phyloP scores from a whole-genome alignment of 2,888 invertebrate genomes.

The Drosophila parthenogenetica region DNA sequence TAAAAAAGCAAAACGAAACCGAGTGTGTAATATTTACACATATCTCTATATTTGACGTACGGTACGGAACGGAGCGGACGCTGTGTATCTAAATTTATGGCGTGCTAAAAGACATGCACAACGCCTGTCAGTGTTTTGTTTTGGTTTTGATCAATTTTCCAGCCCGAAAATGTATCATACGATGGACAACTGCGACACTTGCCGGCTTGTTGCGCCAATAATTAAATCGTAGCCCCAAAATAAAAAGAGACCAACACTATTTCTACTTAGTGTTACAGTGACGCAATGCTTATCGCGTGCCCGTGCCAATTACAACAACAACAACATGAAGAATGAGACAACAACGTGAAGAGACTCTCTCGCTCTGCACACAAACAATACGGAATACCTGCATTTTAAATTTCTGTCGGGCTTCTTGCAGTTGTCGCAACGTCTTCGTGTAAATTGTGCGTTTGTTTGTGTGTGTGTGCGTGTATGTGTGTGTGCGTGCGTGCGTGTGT shows the following conservation, averaged over 20 bases:
- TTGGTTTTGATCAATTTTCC: conserved; percentile 38
- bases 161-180: conserved; percentile 29
- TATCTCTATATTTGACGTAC: conserved; percentile 21
- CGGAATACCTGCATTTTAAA: conserved; percentile 26
- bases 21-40: conserved; percentile 37
- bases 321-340: conserved; percentile 18
- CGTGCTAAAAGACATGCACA: conserved; percentile 37
- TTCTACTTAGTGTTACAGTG: conserved; percentile 33
- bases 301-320: conserved; percentile 43
- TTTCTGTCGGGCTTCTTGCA: conserved; percentile 21
- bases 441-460: conserved; percentile 8
- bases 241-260: conserved; percentile 2
- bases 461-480: not conserved
- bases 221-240: conserved; percentile 13
- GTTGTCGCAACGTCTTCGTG: conserved; percentile 13
- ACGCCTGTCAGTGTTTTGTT: conserved; percentile 30
- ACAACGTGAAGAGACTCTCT: conserved; percentile 15
- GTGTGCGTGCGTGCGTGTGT: not conserved
- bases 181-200: conserved; percentile 16
- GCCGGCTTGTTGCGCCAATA: conserved; percentile 64
- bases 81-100: conserved; percentile 47
- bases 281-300: conserved; percentile 56
- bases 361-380: conserved; percentile 16
- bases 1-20: conserved; percentile 43
- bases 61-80: conserved; percentile 8